Evolutionary conservation across 2,113 vertebrate species (phyloP).

Genomic region (Nansenia antarctica): DNA sequence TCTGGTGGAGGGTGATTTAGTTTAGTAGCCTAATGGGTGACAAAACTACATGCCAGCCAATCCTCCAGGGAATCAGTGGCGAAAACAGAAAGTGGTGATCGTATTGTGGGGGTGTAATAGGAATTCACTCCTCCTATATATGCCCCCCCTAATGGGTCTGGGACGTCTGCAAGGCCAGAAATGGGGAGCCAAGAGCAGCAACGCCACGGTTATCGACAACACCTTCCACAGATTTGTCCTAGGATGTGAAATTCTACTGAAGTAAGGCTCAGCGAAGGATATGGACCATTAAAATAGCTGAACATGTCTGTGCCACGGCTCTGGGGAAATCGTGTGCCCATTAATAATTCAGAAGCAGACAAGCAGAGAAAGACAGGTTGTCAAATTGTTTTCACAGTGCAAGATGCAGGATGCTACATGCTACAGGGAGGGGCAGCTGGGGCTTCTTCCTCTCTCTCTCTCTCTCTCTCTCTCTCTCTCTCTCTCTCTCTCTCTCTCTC

Average conservation of each 20-base stretch:
- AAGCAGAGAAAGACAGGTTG: slow-evolving; percentile 65
- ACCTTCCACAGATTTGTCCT: slow-evolving; percentile 18
- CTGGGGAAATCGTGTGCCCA: slow-evolving; percentile 40
- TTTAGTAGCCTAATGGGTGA: slow-evolving; percentile 43
- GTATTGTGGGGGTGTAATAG: slow-evolving; percentile 27
- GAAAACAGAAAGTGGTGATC: slow-evolving; percentile 44
- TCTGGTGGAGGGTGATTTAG: slow-evolving; percentile 21
- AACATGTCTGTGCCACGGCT: slow-evolving; percentile 50
- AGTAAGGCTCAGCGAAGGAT: slow-evolving; percentile 28
- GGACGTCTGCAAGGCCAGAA: neutral
- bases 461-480: slow-evolving; percentile 16
- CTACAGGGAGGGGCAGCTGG: slow-evolving; percentile 34
- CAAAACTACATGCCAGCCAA: slow-evolving; percentile 39
- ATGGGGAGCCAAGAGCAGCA: neutral
- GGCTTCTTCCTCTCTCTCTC: slow-evolving; percentile 11
- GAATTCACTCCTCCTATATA: slow-evolving; percentile 35
- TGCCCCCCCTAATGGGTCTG: slow-evolving; percentile 25
- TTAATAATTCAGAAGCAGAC: slow-evolving; percentile 72
- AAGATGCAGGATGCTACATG: slow-evolving; percentile 42
- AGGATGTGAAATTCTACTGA: slow-evolving; percentile 24
- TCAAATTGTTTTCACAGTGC: slow-evolving; percentile 52
- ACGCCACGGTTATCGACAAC: neutral
- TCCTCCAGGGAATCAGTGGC: slow-evolving; percentile 37
- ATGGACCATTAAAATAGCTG: slow-evolving; percentile 53
- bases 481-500: slow-evolving; percentile 9